phyloP scores from a whole-genome alignment of 1,140 invertebrate species.

The Agrypnia vestita region DNA sequence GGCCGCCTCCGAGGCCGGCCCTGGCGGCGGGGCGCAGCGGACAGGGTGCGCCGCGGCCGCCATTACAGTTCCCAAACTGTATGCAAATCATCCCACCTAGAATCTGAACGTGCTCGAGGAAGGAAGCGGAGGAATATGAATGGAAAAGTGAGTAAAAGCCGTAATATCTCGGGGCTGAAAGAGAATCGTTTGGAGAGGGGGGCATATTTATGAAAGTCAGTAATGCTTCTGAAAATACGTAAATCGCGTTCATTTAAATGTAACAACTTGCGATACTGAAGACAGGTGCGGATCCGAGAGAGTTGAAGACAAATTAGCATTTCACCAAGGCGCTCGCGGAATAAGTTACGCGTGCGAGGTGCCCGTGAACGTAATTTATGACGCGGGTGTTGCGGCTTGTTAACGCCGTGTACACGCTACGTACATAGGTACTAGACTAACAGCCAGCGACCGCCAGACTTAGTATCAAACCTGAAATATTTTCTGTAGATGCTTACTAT shows the following conservation, averaged over 20 bases:
- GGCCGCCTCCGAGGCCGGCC: no score
- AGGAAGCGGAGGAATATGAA: constrained; percentile 51
- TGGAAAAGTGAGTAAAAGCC: constrained; percentile 55
- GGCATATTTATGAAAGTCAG: constrained; percentile 59
- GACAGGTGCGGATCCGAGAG: constrained; percentile 35
- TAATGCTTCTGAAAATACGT: constrained; percentile 56
- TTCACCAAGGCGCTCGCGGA: constrained; percentile 13
- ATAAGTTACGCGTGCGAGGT: constrained; percentile 1
- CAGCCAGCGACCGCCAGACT: no score
- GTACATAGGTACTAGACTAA: no score
- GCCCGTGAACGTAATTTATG: constrained; percentile 20
- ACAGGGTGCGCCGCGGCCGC: constrained; percentile 38
- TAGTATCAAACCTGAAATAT: no score
- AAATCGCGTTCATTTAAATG: constrained; percentile 60
- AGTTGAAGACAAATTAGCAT: constrained; percentile 27
- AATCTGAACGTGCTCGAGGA: constrained; percentile 32
- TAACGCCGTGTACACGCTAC: constrained; percentile 16
- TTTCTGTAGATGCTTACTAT: no score
- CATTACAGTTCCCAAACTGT: constrained; percentile 58
- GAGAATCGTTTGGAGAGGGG: constrained; percentile 35
- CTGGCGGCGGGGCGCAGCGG: constrained; percentile 29
- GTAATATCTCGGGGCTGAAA: constrained; percentile 34
- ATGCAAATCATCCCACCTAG: constrained; percentile 58
- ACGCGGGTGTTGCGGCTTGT: constrained; percentile 14
- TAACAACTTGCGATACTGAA: constrained; percentile 53